These are phyloP conservation scores for Hydrotaea diabolus DNA, from an alignment of 2,888 invertebrate species.

Conservation along the genomic window DNA sequence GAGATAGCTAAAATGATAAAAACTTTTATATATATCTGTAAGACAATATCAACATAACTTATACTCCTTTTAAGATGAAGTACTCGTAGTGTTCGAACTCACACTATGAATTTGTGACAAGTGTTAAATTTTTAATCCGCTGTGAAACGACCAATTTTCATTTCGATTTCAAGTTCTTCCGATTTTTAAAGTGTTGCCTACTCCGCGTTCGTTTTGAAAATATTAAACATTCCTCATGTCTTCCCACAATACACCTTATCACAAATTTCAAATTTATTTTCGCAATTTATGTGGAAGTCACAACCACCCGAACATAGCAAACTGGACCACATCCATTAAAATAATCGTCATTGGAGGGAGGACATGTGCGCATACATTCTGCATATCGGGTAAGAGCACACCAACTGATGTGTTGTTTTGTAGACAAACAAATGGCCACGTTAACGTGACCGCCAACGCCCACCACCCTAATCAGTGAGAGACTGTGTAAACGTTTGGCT, in stretches of 20 bases:
- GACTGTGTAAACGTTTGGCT: neutral
- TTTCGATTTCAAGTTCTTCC: neutral
- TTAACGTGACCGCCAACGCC: neutral
- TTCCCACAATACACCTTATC: conserved; percentile 1
- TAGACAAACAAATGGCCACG: neutral
- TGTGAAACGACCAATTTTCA: neutral
- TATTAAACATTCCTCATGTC: conserved; percentile 7
- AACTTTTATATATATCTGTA: no score
- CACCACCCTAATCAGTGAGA: neutral
- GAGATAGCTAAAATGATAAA: no score
- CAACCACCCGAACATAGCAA: neutral
- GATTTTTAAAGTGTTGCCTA: neutral
- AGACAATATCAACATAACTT: no score
- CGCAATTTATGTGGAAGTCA: neutral
- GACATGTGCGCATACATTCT: neutral
- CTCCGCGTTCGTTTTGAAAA: neutral
- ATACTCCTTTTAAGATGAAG: no score
- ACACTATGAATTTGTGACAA: no score
- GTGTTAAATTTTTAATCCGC: no score
- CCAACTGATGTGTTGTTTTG: neutral
- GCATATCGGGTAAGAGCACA: neutral
- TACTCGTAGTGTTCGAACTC: no score
- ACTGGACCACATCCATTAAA: conserved; percentile 28
- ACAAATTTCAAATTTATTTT: conserved; percentile 25
- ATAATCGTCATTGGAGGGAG: neutral